These are phyloP conservation scores for Salvelinus alpinus DNA, from an alignment of 2,113 vertebrate genomes.

Conservation along the genomic window DNA sequence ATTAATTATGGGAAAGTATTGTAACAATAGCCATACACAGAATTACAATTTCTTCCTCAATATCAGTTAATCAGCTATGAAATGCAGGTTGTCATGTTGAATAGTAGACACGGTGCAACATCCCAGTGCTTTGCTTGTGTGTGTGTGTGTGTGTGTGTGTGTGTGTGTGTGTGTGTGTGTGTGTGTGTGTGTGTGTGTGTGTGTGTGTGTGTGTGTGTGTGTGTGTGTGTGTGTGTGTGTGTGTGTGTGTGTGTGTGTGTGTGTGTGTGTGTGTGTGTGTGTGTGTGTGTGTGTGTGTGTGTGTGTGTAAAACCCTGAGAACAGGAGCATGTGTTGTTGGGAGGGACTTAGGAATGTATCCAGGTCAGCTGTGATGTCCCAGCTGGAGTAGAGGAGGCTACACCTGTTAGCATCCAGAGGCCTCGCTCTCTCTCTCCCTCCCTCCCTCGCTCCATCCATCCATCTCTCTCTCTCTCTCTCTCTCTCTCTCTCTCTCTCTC, in stretches of 20 bases:
- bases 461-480: constrained; percentile 2
- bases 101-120: constrained; percentile 43
- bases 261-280: no score
- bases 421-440: constrained; percentile 43
- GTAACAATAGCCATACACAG: no score
- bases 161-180: not conserved
- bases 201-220: constrained; percentile 61
- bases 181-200: not conserved
- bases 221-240: no score
- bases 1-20: no score
- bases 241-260: no score
- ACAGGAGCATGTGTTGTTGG: constrained; percentile 78
- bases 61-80: no score
- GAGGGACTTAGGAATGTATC: constrained; percentile 43
- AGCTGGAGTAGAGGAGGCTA: constrained; percentile 72
- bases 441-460: constrained; percentile 23
- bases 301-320: constrained; percentile 72
- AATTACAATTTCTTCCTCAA: no score
- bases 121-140: constrained; percentile 5
- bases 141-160: not conserved
- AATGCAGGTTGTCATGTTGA: constrained; percentile 27
- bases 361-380: constrained; percentile 74
- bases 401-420: constrained; percentile 72
- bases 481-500: not conserved
- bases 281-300: constrained; percentile 77